A percentile compares a stretch with the other conserved stretches of the same genome.
Evolutionary conservation across 2,113 vertebrate species (phyloP).

Genomic region (Tetraodon nigroviridis): DNA sequence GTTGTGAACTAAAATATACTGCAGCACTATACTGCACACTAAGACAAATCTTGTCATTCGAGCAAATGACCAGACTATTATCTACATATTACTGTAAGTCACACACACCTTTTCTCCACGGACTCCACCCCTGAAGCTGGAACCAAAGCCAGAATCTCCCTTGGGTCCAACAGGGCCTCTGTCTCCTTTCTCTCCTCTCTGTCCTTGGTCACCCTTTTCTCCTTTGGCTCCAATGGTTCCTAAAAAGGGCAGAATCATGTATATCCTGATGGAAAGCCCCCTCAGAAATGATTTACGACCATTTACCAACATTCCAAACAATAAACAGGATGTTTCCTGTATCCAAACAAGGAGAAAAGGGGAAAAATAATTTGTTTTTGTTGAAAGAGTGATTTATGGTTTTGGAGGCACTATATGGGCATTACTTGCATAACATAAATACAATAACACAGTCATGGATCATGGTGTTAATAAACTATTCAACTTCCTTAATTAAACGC

Average conservation of each 20-base stretch:
- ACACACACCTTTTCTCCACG: constrained; percentile 77
- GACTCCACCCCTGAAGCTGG: constrained; percentile 35
- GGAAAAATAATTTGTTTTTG: constrained; percentile 13
- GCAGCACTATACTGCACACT: neutral
- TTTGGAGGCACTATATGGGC: neutral
- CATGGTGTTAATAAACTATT: too few species aligned
- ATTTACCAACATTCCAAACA: constrained; percentile 19
- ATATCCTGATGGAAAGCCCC: constrained; percentile 26
- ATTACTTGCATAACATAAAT: too few species aligned
- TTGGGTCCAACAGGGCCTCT: constrained; percentile 71
- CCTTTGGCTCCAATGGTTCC: constrained; percentile 57
- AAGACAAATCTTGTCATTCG: neutral
- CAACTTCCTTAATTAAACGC: too few species aligned
- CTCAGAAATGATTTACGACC: constrained; percentile 37
- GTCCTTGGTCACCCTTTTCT: constrained; percentile 74
- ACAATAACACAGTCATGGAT: too few species aligned
- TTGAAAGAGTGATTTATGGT: neutral
- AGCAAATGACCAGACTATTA: neutral
- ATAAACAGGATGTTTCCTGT: constrained; percentile 17
- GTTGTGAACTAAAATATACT: neutral
- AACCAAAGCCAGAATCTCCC: constrained; percentile 64
- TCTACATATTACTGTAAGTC: neutral
- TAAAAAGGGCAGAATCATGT: constrained; percentile 29
- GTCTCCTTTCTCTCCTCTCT: constrained; percentile 74
- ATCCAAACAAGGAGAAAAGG: constrained; percentile 11